Percentiles rank a stretch among this genome's conserved stretches.
Evolutionary conservation across 2,888 invertebrate genomes (phyloP).

Genomic region (Megastigmus dorsalis): DNA sequence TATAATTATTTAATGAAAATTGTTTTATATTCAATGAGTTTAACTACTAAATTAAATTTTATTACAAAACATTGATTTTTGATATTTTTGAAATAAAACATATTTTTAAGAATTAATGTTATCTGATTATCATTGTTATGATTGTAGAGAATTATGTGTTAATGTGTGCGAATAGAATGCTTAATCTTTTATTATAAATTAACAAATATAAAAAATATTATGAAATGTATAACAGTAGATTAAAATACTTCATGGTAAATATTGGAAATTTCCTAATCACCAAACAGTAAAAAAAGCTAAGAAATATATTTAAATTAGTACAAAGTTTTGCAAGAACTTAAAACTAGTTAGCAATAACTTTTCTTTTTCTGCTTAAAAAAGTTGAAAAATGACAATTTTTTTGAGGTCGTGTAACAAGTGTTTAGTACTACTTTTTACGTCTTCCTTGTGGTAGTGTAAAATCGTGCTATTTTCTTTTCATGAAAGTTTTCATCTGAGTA

Average conservation of each 20-base stretch:
- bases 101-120: background rate
- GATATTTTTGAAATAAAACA: background rate
- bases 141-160: constrained; percentile 4
- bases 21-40: background rate
- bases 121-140: background rate
- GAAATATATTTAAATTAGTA: constrained; percentile 23
- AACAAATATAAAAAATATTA: constrained; percentile 4
- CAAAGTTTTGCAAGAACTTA: constrained; percentile 26
- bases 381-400: too few species aligned
- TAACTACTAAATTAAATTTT: background rate
- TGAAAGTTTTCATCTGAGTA: too few species aligned
- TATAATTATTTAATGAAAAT: background rate
- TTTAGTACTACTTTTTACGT: too few species aligned
- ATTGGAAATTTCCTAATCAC: background rate
- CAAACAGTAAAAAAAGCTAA: constrained; percentile 25
- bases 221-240: constrained; percentile 1
- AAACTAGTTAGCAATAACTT: constrained; percentile 10
- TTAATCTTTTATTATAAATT: too few species aligned
- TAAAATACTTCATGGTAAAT: constrained; percentile 9
- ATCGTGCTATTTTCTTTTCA: too few species aligned
- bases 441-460: too few species aligned
- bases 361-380: too few species aligned
- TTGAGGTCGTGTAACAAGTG: too few species aligned
- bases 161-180: background rate
- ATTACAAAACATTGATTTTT: background rate